Conservation (phyloP, 2,113 vertebrate species). For the Miniopterus natalensis region DNA sequence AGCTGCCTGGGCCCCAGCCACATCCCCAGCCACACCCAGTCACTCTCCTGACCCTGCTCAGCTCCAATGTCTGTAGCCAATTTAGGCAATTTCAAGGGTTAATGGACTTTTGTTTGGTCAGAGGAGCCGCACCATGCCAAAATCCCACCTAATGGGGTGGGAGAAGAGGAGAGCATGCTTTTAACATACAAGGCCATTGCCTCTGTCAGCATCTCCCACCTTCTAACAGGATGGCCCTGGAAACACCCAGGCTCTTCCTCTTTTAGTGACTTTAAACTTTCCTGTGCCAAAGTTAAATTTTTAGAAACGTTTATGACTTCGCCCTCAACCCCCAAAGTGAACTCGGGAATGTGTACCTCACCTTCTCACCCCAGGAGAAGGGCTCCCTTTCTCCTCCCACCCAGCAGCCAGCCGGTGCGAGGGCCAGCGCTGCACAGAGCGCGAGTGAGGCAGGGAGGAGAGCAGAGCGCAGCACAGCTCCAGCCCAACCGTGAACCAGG, state of each 20-base stretch:
- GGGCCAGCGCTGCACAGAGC: neutral
- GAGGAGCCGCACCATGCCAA: neutral
- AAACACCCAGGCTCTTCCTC: neutral
- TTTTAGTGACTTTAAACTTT: conserved; percentile 27
- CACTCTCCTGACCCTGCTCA: neutral
- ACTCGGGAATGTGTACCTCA: neutral
- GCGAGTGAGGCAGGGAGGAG: neutral
- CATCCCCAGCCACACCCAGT: conserved; percentile 39
- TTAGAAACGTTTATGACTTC: neutral
- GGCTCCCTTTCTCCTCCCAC: neutral
- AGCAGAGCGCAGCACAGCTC: neutral
- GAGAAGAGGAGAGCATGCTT: neutral
- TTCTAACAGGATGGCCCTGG: neutral
- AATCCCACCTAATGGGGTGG: neutral
- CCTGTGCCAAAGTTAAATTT: neutral
- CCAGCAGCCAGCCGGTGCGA: neutral
- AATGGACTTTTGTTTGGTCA: conserved; percentile 29
- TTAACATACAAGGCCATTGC: neutral
- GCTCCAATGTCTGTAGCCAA: neutral
- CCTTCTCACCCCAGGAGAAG: neutral
- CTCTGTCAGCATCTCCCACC: neutral
- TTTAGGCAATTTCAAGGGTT: conserved; percentile 37
- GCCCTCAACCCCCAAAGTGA: neutral
- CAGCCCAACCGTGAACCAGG: neutral
- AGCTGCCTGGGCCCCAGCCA: neutral